Evolutionary conservation across 2,113 vertebrate species (phyloP).

Genomic region (Caranx melampygus): DNA sequence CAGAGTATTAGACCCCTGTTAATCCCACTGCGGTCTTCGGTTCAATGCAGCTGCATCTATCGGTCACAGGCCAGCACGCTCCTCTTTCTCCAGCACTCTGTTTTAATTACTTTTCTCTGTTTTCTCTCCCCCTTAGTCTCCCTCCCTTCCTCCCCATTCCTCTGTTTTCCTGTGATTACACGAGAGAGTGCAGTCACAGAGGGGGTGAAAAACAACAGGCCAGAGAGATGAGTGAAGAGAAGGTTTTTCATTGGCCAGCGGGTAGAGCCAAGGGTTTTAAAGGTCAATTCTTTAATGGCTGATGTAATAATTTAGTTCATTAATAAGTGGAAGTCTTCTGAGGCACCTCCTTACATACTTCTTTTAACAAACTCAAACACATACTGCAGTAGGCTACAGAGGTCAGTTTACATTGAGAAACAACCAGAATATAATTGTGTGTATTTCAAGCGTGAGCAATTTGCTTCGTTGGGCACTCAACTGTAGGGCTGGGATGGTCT

Average conservation of each 20-base stretch:
- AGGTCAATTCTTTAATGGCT: constrained; percentile 32
- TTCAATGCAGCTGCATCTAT: constrained; percentile 64
- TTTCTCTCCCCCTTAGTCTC: constrained; percentile 41
- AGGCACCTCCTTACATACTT: background rate
- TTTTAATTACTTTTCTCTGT: constrained; percentile 77
- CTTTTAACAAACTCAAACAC: background rate
- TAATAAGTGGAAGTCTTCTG: background rate
- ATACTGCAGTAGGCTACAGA: background rate
- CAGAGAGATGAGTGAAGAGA: constrained; percentile 24
- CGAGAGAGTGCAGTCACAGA: constrained; percentile 30
- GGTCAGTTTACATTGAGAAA: background rate
- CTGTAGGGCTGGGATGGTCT: background rate
- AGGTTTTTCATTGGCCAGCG: constrained; percentile 30
- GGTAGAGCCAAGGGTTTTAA: constrained; percentile 38
- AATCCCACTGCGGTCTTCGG: constrained; percentile 53
- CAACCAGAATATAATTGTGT: background rate
- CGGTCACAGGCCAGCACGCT: constrained; percentile 69
- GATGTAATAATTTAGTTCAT: constrained; percentile 31
- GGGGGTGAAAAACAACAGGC: constrained; percentile 17
- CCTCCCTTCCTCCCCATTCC: constrained; percentile 37
- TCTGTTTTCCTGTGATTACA: constrained; percentile 68
- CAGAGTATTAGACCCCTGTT: constrained; percentile 54
- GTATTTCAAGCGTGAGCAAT: background rate
- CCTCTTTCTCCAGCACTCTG: constrained; percentile 57
- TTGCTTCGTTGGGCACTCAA: background rate